Conservation (phyloP, 53 echinoderm and acorn worm genomes). For the Stichopus horrens region DNA sequence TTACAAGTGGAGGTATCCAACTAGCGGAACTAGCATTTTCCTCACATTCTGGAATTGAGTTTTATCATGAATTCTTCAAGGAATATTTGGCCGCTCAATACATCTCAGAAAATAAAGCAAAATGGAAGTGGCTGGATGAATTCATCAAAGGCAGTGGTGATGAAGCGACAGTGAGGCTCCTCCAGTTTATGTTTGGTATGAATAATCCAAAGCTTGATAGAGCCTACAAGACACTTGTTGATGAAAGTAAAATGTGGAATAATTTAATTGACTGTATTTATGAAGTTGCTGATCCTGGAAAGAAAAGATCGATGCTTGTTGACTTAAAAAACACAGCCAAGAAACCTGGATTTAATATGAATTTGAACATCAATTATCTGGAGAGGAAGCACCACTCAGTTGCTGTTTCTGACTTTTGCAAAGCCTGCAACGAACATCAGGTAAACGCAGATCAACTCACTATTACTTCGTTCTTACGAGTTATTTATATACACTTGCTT, state of each 20-base stretch:
- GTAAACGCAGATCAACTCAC: no score
- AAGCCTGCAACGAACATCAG: no score
- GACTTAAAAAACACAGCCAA: no score
- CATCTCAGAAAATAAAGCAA: not conserved
- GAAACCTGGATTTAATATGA: no score
- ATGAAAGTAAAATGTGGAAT: not conserved
- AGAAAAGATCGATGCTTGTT: no score
- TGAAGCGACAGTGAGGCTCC: not conserved
- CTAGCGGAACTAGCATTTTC: not conserved
- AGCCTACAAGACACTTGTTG: not conserved
- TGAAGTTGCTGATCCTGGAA: not conserved
- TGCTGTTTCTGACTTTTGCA: no score
- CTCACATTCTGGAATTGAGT: constrained; percentile 5
- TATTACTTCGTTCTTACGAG: no score
- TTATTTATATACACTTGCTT: no score
- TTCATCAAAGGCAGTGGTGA: not conserved
- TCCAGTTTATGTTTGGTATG: constrained; percentile 19
- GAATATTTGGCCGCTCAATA: constrained; percentile 27
- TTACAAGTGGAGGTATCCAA: not conserved
- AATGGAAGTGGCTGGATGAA: not conserved
- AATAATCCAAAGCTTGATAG: not conserved
- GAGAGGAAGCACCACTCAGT: no score
- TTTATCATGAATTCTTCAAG: constrained; percentile 20
- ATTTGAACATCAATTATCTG: no score
- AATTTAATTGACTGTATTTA: constrained; percentile 8